Conservation (phyloP, 35 echinoderm and acorn worm genomes). For the Patiria miniata region DNA sequence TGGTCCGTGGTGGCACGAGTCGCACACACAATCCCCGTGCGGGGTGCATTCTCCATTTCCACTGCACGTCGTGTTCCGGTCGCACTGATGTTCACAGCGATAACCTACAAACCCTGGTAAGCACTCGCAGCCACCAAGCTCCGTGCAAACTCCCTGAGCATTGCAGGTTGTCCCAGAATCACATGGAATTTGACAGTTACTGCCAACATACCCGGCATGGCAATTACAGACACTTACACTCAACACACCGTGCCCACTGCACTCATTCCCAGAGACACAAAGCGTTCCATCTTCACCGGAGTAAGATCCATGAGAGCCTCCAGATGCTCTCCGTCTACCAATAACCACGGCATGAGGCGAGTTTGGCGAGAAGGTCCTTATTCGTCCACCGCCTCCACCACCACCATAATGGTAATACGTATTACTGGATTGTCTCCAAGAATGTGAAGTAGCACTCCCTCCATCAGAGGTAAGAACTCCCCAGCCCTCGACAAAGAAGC, state of each 20-base stretch:
- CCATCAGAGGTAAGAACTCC: conserved; percentile 54
- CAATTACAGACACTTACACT: conserved; percentile 45
- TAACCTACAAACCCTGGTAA: conserved; percentile 78
- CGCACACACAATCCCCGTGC: conserved; percentile 69
- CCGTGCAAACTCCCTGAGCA: conserved; percentile 62
- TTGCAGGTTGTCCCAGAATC: conserved; percentile 45
- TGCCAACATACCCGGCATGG: conserved; percentile 66
- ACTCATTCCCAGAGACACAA: conserved; percentile 45
- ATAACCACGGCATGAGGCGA: conserved; percentile 33
- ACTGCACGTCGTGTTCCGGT: conserved; percentile 53
- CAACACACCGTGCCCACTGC: conserved; percentile 75
- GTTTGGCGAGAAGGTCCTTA: conserved; percentile 62
- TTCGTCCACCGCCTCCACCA: conserved; percentile 67
- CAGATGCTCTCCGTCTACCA: neutral
- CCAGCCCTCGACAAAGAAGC: conserved; percentile 70
- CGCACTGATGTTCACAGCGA: conserved; percentile 80
- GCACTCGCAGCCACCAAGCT: conserved; percentile 73
- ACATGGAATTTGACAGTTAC: conserved; percentile 76
- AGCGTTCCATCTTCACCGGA: conserved; percentile 45
- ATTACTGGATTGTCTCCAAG: neutral
- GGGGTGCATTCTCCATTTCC: conserved; percentile 75
- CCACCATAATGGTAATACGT: conserved; percentile 52
- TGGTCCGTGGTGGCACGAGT: conserved; percentile 69
- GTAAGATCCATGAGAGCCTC: neutral
- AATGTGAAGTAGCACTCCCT: conserved; percentile 33